Conservation (phyloP, 2,113 vertebrate genomes). For the Rhodinocichla rosea region DNA sequence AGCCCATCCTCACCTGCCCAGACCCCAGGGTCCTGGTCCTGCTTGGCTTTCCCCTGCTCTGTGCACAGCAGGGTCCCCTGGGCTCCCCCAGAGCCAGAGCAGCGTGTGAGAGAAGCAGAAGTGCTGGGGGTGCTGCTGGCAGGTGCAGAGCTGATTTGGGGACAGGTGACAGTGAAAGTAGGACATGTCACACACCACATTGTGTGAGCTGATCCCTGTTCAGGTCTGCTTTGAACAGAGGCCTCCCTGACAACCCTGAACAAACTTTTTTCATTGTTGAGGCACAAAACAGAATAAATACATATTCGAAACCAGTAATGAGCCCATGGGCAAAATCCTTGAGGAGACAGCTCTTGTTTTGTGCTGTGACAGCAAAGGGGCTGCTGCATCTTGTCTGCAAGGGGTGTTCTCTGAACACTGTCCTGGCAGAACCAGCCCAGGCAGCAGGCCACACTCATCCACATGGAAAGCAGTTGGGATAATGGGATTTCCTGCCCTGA, state of each 20-base stretch:
- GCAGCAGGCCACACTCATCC: background rate
- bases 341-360: background rate
- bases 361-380: background rate
- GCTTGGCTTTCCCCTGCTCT: background rate
- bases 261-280: background rate
- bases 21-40: rapidly evolving
- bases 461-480: background rate
- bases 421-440: background rate
- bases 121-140: background rate
- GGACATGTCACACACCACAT: background rate
- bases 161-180: background rate
- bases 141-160: background rate
- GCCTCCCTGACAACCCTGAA: background rate
- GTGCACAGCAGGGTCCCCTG: background rate
- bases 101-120: rapidly evolving
- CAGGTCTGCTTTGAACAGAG: background rate
- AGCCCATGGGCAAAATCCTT: background rate
- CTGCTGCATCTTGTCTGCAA: background rate
- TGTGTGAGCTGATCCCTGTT: background rate
- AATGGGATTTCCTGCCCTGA: background rate
- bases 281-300: conserved; percentile 31
- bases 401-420: background rate
- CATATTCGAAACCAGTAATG: background rate
- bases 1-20: rapidly evolving
- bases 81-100: background rate